Evolutionary conservation across 2,888 invertebrate species (phyloP).

Genomic region (Sthenelais limicola): DNA sequence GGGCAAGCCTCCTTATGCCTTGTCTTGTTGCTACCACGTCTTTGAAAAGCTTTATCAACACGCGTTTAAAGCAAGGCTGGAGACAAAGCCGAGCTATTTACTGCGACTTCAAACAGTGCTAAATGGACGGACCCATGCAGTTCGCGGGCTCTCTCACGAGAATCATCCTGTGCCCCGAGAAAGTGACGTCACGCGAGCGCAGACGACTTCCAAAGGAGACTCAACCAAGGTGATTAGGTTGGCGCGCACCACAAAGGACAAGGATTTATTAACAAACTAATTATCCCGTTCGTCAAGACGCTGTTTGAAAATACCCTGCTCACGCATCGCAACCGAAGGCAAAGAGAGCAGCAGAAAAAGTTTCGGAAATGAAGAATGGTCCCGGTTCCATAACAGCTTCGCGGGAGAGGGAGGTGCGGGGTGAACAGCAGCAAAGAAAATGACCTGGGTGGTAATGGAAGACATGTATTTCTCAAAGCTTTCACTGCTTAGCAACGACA

Average conservation of each 20-base stretch:
- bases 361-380: conserved; percentile 27
- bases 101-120: conserved; percentile 17
- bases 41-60: conserved; percentile 37
- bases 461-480: conserved; percentile 23
- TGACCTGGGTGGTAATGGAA: background rate
- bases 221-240: conserved; percentile 14
- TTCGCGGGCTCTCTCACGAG: conserved; percentile 18
- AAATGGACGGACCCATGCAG: conserved; percentile 21
- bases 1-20: too few relatives aligned
- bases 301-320: conserved; percentile 35
- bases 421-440: background rate
- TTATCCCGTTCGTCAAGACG: conserved; percentile 25
- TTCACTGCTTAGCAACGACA: background rate
- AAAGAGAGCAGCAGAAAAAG: too few relatives aligned
- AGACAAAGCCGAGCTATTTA: conserved; percentile 26
- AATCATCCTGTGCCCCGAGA: conserved; percentile 26
- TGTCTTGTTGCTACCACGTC: too few relatives aligned
- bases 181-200: conserved; percentile 28
- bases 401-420: background rate
- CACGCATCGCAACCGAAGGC: conserved; percentile 32
- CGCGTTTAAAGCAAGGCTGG: background rate
- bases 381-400: background rate
- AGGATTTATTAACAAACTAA: conserved; percentile 36
- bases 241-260: conserved; percentile 24
- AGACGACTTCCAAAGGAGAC: conserved; percentile 12